Percentiles rank a stretch among this genome's conserved stretches.
phyloP scores from a whole-genome alignment of 2,888 invertebrate species.

The Calameuta idolon region DNA sequence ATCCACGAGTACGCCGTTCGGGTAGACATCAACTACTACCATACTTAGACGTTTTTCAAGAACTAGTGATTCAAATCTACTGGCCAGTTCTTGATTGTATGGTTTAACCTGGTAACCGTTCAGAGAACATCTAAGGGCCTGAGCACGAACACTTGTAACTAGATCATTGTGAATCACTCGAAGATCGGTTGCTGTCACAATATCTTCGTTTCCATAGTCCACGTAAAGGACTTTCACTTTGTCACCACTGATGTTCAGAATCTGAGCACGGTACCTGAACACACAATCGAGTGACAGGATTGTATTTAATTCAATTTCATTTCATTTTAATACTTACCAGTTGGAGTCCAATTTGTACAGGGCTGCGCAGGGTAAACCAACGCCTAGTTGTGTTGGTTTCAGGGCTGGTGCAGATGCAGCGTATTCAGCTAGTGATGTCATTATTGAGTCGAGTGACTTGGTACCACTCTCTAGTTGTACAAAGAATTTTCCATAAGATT shows the following conservation, averaged over 20 bases:
- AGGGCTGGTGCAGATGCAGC: conserved; percentile 70
- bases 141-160: conserved; percentile 74
- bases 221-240: conserved; percentile 84
- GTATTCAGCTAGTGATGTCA: conserved; percentile 75
- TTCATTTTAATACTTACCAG: conserved; percentile 71
- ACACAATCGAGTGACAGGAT: background rate
- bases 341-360: conserved; percentile 82
- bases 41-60: conserved; percentile 75
- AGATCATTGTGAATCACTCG: conserved; percentile 76
- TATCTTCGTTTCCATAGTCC: conserved; percentile 95
- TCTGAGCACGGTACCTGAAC: conserved; percentile 81
- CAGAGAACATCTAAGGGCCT: conserved; percentile 83
- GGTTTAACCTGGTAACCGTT: conserved; percentile 73
- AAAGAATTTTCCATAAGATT: conserved; percentile 80
- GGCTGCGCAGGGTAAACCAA: conserved; percentile 81
- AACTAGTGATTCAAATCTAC: conserved; percentile 77
- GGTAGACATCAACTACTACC: conserved; percentile 70
- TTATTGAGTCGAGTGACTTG: conserved; percentile 74
- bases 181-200: conserved; percentile 73
- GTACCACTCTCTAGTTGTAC: conserved; percentile 77
- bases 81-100: conserved; percentile 71
- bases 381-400: conserved; percentile 66
- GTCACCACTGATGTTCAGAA: conserved; percentile 73
- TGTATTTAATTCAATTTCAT: conserved; percentile 1
- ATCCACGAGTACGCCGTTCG: conserved; percentile 72